A percentile compares a stretch with the other conserved stretches of the same genome.
phyloP scores from a whole-genome alignment of 2,888 invertebrate genomes.

The Andricus curvator region DNA sequence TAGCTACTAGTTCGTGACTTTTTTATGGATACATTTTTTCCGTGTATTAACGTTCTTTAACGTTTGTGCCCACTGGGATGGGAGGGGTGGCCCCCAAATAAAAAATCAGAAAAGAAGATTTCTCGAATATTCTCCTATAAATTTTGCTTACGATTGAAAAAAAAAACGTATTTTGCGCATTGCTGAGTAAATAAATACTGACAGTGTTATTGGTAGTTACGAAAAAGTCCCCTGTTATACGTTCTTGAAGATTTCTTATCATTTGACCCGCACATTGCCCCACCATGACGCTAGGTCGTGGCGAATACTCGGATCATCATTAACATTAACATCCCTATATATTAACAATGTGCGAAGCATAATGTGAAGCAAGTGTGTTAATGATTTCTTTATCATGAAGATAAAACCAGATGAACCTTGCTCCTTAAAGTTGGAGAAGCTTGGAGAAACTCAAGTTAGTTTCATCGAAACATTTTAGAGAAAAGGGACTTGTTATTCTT shows the following conservation, averaged over 20 bases:
- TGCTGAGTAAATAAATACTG: background rate
- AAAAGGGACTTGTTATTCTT: background rate
- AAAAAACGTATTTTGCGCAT: background rate
- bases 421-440: constrained; percentile 3
- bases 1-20: too few relatives aligned
- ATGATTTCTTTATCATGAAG: background rate
- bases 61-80: too few relatives aligned
- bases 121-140: background rate
- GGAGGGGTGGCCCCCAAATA: background rate
- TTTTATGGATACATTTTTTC: too few relatives aligned
- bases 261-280: constrained; percentile 23
- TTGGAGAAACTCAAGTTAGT: background rate
- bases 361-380: constrained; percentile 11
- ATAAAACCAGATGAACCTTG: constrained; percentile 23
- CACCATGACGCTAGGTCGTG: constrained; percentile 7
- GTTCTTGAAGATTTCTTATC: background rate
- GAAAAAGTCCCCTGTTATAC: background rate
- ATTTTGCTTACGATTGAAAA: background rate
- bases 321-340: constrained; percentile 14
- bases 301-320: background rate
- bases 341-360: constrained; percentile 31
- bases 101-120: background rate
- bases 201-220: background rate
- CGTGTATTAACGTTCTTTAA: too few relatives aligned
- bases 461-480: background rate